These are phyloP conservation scores for Glyphotaelius pellucidus DNA, from an alignment of 2,888 invertebrate species.

Conservation along the genomic window DNA sequence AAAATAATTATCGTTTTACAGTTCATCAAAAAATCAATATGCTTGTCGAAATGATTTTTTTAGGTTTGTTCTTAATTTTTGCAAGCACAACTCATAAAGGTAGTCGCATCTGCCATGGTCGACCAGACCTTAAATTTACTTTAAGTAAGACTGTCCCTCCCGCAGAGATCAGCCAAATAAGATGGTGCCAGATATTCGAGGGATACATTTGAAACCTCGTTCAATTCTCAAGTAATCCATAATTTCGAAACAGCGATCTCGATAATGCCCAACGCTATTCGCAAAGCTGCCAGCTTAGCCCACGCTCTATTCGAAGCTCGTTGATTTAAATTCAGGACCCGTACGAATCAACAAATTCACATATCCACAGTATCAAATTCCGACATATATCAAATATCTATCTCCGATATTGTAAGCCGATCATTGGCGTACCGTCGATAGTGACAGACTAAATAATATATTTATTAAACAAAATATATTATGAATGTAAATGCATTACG, in stretches of 20 bases:
- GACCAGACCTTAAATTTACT: not conserved
- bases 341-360: not conserved
- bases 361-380: not conserved
- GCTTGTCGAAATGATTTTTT: too few relatives aligned
- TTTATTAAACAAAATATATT: too few relatives aligned
- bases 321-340: not conserved
- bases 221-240: not conserved
- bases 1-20: too few relatives aligned
- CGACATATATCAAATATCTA: not conserved
- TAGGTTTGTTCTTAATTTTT: too few relatives aligned
- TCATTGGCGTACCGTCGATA: not conserved
- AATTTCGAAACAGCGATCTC: not conserved
- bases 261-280: not conserved
- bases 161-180: not conserved
- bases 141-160: not conserved
- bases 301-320: not conserved
- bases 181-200: not conserved
- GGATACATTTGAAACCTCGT: not conserved
- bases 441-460: not conserved
- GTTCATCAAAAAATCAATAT: too few relatives aligned
- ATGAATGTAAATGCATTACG: too few relatives aligned
- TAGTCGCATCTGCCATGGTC: not conserved
- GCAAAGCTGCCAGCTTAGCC: not conserved
- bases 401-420: not conserved
- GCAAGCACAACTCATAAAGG: too few relatives aligned